phyloP scores from a whole-genome alignment of 2,888 invertebrate genomes.

The Pyrochroa serraticornis region DNA sequence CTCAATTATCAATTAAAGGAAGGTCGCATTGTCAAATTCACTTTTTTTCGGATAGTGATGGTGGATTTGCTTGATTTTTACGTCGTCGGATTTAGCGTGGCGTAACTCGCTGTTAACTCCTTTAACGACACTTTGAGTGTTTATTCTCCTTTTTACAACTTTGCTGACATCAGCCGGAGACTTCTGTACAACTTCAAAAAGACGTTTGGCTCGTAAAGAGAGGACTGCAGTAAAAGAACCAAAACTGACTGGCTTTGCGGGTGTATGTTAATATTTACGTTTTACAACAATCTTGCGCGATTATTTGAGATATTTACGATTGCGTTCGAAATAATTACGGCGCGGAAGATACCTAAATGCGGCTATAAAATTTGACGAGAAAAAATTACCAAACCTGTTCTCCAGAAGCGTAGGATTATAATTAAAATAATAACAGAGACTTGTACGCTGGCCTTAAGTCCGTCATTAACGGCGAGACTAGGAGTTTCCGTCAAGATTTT shows the following conservation, averaged over 20 bases:
- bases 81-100: constrained; percentile 2
- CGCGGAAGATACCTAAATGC: constrained; percentile 8
- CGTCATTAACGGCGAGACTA: constrained; percentile 31
- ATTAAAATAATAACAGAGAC: constrained; percentile 41
- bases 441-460: constrained; percentile 27
- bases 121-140: constrained; percentile 28
- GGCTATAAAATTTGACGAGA: constrained; percentile 14
- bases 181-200: constrained; percentile 19
- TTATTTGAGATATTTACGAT: constrained; percentile 19
- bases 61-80: constrained; percentile 10
- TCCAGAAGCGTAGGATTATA: constrained; percentile 35
- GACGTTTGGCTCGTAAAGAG: constrained; percentile 15
- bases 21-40: too few species aligned
- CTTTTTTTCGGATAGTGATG: not conserved
- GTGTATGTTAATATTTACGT: not conserved
- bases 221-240: not conserved
- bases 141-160: constrained; percentile 21
- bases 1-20: too few species aligned
- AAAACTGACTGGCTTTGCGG: not conserved
- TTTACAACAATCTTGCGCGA: constrained; percentile 8
- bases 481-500: constrained; percentile 15
- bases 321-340: constrained; percentile 25
- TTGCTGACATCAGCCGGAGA: constrained; percentile 14
- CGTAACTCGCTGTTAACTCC: constrained; percentile 13
- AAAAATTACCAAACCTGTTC: constrained; percentile 27